Evolutionary conservation across 64 coral and sea anemone genomes (phyloP).

Genomic region (Pocillopora damicornis): DNA sequence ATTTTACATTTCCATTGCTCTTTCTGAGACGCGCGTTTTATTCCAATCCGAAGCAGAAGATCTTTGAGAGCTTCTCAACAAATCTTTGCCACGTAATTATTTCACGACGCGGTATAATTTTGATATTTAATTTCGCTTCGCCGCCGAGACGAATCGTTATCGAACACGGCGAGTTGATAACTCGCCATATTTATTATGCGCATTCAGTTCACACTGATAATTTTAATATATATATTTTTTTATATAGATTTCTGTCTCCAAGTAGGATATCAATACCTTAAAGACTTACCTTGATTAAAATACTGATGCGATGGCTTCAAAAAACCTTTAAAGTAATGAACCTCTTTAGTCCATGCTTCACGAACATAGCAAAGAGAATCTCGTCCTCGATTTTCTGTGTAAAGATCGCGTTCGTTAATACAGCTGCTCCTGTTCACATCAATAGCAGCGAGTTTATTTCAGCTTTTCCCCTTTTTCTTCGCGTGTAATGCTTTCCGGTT

Average conservation of each 20-base stretch:
- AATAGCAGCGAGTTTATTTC: background rate
- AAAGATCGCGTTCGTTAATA: background rate
- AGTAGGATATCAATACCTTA: background rate
- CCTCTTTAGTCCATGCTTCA: background rate
- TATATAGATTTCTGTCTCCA: background rate
- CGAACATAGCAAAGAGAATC: background rate
- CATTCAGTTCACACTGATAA: background rate
- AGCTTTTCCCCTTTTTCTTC: background rate
- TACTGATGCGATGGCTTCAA: constrained; percentile 15
- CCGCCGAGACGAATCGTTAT: background rate
- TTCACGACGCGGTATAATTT: background rate
- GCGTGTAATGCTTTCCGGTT: background rate
- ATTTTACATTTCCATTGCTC: background rate
- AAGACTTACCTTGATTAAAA: constrained; percentile 25
- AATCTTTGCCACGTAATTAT: background rate
- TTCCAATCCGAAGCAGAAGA: background rate
- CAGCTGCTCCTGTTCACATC: background rate
- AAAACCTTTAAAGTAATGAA: constrained; percentile 8
- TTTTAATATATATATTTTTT: background rate
- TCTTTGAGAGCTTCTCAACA: background rate
- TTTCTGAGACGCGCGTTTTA: background rate
- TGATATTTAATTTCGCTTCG: background rate
- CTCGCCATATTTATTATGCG: background rate
- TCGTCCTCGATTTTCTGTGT: background rate
- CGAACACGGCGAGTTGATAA: background rate